phyloP scores from a whole-genome alignment of 2,113 vertebrate species.

The Neodontobutis hainanensis region DNA sequence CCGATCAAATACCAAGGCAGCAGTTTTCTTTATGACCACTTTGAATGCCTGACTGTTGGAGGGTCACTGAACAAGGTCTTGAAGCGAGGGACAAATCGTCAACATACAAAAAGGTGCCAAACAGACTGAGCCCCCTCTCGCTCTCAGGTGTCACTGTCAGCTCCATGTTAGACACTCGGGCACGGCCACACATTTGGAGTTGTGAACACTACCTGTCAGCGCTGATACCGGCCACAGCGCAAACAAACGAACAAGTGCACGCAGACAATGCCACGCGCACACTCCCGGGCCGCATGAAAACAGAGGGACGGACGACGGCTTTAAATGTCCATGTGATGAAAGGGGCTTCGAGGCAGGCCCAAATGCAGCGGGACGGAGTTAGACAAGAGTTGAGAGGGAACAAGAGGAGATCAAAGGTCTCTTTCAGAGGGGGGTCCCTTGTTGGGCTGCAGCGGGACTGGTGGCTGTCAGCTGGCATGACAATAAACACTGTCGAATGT shows the following conservation, averaged over 20 bases:
- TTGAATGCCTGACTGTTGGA: conserved; percentile 2
- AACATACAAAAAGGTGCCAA: conserved; percentile 25
- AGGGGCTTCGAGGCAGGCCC: conserved; percentile 20
- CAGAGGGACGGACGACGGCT: conserved; percentile 11
- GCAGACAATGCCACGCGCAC: background rate
- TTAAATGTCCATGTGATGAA: conserved; percentile 61
- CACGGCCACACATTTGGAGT: conserved; percentile 48
- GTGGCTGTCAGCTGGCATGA: conserved; percentile 57
- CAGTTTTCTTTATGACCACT: conserved; percentile 8
- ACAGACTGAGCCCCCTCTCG: conserved; percentile 11
- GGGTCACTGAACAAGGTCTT: conserved; percentile 2
- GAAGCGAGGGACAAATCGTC: conserved; percentile 4
- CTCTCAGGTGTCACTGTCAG: conserved; percentile 35
- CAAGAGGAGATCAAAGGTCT: conserved; percentile 54
- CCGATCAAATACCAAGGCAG: no score
- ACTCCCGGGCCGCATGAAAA: conserved; percentile 14
- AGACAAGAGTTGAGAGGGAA: conserved; percentile 27
- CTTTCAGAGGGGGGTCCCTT: conserved; percentile 45
- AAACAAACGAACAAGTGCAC: conserved; percentile 1
- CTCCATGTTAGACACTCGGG: conserved; percentile 34
- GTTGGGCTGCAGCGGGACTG: conserved; percentile 45
- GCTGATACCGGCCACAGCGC: conserved; percentile 26
- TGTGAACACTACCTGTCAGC: conserved; percentile 53
- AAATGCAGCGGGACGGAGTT: conserved; percentile 20
- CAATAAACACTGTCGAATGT: conserved; percentile 57